Evolutionary conservation across 1,140 invertebrate species (phyloP).

Genomic region (Probaryconus sp.): DNA sequence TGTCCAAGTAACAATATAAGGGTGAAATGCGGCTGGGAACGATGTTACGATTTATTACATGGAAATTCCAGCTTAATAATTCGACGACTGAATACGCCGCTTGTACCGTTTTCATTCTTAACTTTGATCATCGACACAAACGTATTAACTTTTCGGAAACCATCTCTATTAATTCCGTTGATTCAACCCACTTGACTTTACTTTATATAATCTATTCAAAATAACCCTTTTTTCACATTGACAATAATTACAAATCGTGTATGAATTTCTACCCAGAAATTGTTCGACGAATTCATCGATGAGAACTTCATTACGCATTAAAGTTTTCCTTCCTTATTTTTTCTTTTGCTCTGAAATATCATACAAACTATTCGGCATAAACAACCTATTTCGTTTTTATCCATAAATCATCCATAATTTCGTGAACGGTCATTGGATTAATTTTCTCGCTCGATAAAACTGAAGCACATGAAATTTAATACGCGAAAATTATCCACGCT

Average conservation of each 20-base stretch:
- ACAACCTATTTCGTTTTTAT: slow-evolving; percentile 10
- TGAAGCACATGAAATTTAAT: slow-evolving; percentile 26
- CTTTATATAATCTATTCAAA: too few species aligned
- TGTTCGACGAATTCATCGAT: too few species aligned
- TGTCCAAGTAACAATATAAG: slow-evolving; percentile 76
- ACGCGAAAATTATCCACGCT: slow-evolving; percentile 27
- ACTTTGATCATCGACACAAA: slow-evolving; percentile 46
- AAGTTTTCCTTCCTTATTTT: too few species aligned
- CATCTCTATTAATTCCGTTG: too few species aligned
- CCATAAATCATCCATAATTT: slow-evolving; percentile 31
- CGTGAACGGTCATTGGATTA: slow-evolving; percentile 29
- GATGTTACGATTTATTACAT: slow-evolving; percentile 75
- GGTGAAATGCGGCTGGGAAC: slow-evolving; percentile 71
- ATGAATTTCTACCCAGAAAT: too few species aligned
- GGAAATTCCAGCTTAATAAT: slow-evolving; percentile 76
- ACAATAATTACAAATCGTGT: too few species aligned
- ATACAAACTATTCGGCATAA: too few species aligned
- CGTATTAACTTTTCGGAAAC: background rate
- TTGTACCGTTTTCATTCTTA: slow-evolving; percentile 54
- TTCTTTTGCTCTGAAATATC: too few species aligned
- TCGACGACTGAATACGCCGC: slow-evolving; percentile 64
- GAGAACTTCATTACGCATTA: too few species aligned
- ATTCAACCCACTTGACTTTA: too few species aligned
- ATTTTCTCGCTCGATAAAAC: slow-evolving; percentile 34
- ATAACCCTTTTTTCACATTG: too few species aligned